Base-by-base conservation (phyloP, 2,113 vertebrate genomes). In the Fukomys damarensis region DNA sequence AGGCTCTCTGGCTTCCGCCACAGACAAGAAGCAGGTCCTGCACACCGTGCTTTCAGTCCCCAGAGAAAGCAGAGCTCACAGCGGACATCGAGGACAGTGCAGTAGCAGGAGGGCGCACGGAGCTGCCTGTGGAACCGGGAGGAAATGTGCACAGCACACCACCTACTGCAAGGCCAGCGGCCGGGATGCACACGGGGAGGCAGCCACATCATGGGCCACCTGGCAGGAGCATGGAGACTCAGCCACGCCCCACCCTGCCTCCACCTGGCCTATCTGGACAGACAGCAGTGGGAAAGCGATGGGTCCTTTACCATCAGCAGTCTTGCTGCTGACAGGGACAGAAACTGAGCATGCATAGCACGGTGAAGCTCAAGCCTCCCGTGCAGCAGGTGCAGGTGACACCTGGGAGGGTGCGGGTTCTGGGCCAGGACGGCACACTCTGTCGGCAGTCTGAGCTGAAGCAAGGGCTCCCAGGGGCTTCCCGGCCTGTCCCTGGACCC, bases 251-350 rank as follows among this genome's bases (percentile, higher is more conserved):
- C n/a, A 30, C n/a, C 12, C 41, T 54, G 32, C 20, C 61, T 72
- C 59, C 41, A 13, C 2, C 30, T 19, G 12, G 2, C 20, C 52
- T 58, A 59, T 58, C n/a, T 59, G 20, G 12, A 66, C 0, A 4
- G 35, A n/a, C 58, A 35, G 38, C 43, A 52, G 5, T 35, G 14
- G 9, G 11, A 32, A 79, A 10, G 35, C 4, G 30, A 41, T 2
- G 2, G 0, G 17, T 58, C 7, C 26, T 41, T 43, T 6, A 56
- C 0, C 1, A 2, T 30, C 30, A 74, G 49, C 0, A 28, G n/a
- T 2, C 52, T 54, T 2, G 4, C 26, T 68, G 52, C 49, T 54
- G 30, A 52, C 6, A 2, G 24, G 38, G 19, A 10, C 3, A 52
- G 35, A 10, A 11, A 28, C 28, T 11, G 10, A 68, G 43, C 0